A percentile compares a stretch with the other conserved stretches of the same genome.
Conservation (phyloP, 2,113 vertebrate genomes). For the Cyrtonyx montezumae region DNA sequence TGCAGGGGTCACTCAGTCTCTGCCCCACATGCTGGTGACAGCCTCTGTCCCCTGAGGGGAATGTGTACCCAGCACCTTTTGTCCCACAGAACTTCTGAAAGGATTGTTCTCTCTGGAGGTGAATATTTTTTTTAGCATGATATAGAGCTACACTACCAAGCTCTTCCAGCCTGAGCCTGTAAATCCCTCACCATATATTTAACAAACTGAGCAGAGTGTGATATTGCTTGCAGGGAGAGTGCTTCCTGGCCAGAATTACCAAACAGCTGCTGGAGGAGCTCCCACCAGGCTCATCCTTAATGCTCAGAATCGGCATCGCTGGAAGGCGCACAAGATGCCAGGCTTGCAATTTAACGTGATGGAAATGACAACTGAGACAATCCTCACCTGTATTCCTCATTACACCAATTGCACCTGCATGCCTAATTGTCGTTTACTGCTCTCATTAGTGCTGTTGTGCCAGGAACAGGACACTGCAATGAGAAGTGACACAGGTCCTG, state of each 20-base stretch:
- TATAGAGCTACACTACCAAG: neutral
- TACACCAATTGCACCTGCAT: neutral
- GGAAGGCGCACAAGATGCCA: neutral
- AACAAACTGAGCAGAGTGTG: neutral
- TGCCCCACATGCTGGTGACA: neutral
- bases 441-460: neutral
- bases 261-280: slow-evolving; percentile 7
- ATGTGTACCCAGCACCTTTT: neutral
- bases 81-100: neutral
- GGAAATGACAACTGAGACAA: neutral
- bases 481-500: neutral
- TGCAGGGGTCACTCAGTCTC: neutral
- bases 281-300: neutral
- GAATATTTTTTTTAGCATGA: neutral
- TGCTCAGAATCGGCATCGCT: fast-evolving
- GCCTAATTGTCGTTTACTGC: neutral
- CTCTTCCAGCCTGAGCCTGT: neutral
- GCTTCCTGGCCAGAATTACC: neutral
- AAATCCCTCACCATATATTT: neutral
- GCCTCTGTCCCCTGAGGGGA: neutral
- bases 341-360: neutral
- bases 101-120: neutral
- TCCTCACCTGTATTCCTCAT: neutral
- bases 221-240: neutral
- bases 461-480: neutral